These are phyloP conservation scores for Macropis europaea DNA, from an alignment of 2,888 invertebrate species.

Conservation along the genomic window DNA sequence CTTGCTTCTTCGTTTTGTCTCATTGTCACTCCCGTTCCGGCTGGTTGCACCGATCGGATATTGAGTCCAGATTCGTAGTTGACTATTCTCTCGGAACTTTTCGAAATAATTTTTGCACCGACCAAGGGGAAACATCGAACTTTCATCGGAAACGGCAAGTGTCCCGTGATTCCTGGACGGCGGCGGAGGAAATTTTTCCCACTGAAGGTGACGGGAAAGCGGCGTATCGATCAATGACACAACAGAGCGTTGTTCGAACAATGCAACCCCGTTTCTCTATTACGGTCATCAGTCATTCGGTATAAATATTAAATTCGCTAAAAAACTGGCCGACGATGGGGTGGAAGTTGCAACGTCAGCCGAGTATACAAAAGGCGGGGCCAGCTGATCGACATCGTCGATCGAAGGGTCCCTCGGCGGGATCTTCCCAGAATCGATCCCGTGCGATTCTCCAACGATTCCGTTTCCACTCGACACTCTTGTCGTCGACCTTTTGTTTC, in stretches of 20 bases:
- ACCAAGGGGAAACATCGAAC: no score
- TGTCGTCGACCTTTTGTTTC: slow-evolving; percentile 5
- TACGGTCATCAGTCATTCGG: slow-evolving; percentile 80
- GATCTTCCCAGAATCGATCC: slow-evolving; percentile 52
- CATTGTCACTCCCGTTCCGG: no score
- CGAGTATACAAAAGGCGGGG: slow-evolving; percentile 69
- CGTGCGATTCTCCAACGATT: background rate
- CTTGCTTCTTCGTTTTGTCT: no score
- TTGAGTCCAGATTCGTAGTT: no score
- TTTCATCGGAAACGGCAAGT: no score
- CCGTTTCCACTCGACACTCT: background rate
- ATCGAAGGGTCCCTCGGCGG: slow-evolving; percentile 52
- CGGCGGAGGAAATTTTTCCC: slow-evolving; percentile 17
- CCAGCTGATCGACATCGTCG: slow-evolving; percentile 73
- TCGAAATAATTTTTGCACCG: no score
- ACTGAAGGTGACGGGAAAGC: slow-evolving; percentile 27
- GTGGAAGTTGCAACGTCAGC: slow-evolving; percentile 79
- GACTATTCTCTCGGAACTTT: no score
- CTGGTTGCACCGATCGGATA: no score
- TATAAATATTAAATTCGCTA: slow-evolving; percentile 80
- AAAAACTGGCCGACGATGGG: slow-evolving; percentile 73
- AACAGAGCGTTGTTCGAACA: slow-evolving; percentile 77
- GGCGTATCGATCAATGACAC: slow-evolving; percentile 79
- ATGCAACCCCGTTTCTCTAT: slow-evolving; percentile 77
- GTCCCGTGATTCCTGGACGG: no score